Percentiles rank a stretch among this genome's conserved stretches.
These are phyloP conservation scores for Hippoglossus stenolepis DNA, from an alignment of 2,113 vertebrate genomes.

Conservation along the genomic window DNA sequence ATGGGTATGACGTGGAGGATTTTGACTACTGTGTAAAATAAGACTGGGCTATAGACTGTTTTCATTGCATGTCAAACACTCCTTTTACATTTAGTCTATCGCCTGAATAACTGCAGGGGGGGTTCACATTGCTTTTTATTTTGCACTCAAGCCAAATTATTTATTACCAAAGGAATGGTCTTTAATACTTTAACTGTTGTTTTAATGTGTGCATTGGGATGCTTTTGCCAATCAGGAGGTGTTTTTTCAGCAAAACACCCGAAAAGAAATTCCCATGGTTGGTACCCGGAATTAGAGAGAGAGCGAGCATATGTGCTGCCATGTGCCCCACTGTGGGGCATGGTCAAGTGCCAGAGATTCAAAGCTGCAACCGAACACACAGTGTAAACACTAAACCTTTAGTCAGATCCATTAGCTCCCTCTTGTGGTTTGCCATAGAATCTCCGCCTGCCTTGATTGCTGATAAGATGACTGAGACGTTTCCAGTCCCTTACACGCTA, in stretches of 20 bases:
- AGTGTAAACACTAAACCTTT: conserved; percentile 54
- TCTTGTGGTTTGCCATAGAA: conserved; percentile 63
- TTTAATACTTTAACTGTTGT: conserved; percentile 50
- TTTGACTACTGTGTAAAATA: conserved; percentile 69
- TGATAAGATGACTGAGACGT: conserved; percentile 39
- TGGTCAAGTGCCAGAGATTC: conserved; percentile 66
- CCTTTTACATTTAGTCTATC: conserved; percentile 39
- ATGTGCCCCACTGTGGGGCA: conserved; percentile 59
- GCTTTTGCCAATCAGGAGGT: conserved; percentile 61
- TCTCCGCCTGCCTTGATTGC: conserved; percentile 60
- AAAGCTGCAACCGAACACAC: conserved; percentile 36
- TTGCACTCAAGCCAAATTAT: conserved; percentile 82
- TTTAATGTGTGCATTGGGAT: conserved; percentile 58
- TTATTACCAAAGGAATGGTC: conserved; percentile 81
- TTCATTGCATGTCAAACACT: conserved; percentile 71
- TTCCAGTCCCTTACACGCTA: conserved; percentile 24
- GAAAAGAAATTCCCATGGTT: conserved; percentile 38
- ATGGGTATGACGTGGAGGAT: conserved; percentile 1
- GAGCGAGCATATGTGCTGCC: conserved; percentile 57
- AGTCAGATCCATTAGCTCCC: conserved; percentile 53
- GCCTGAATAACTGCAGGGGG: conserved; percentile 29
- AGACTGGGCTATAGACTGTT: conserved; percentile 60
- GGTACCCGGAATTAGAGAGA: conserved; percentile 51
- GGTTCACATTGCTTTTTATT: conserved; percentile 64
- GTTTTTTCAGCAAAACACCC: conserved; percentile 32